Percentiles rank a stretch among this genome's conserved stretches.
Evolutionary conservation across 2,797 vertebrate species (phyloP).

Genomic region (Gymnoscopelus braueri): DNA sequence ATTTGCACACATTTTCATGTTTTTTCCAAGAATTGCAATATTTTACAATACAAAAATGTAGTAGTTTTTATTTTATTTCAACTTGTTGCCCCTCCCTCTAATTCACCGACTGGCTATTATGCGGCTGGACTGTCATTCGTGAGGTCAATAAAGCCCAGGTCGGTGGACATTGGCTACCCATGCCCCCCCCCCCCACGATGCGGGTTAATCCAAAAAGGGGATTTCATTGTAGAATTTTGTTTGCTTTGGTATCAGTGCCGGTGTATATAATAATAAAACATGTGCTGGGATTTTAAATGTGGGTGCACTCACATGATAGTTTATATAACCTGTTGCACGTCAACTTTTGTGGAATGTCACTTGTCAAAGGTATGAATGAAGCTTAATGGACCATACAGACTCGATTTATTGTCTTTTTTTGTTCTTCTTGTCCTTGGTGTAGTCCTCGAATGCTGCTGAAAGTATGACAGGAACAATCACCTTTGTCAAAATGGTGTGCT

Average conservation of each 20-base stretch:
- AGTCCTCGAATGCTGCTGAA: background rate
- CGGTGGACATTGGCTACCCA: slow-evolving; percentile 1
- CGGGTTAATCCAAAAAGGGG: slow-evolving; percentile 35
- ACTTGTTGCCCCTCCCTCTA: too few relatives aligned
- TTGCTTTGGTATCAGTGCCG: slow-evolving; percentile 27
- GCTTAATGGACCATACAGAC: too few relatives aligned
- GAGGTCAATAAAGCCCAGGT: slow-evolving; percentile 50
- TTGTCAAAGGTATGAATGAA: too few relatives aligned
- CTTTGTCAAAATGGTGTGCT: slow-evolving; percentile 31
- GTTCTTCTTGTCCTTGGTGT: background rate
- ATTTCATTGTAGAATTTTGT: slow-evolving; percentile 42
- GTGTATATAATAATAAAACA: background rate
- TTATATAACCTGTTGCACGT: too few relatives aligned
- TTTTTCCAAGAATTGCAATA: too few relatives aligned
- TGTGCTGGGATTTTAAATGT: slow-evolving; percentile 16
- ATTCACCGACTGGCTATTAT: slow-evolving; percentile 8
- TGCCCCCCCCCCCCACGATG: slow-evolving; percentile 15
- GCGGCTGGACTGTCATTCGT: slow-evolving; percentile 42
- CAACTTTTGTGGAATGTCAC: too few relatives aligned
- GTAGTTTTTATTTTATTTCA: too few relatives aligned
- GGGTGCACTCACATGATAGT: slow-evolving; percentile 13
- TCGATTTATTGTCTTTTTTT: too few relatives aligned
- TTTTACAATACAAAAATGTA: too few relatives aligned
- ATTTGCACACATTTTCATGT: too few relatives aligned
- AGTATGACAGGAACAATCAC: slow-evolving; percentile 35